These are phyloP conservation scores for Notarius quadriscutis DNA, from an alignment of 2,113 vertebrate genomes.

Conservation along the genomic window DNA sequence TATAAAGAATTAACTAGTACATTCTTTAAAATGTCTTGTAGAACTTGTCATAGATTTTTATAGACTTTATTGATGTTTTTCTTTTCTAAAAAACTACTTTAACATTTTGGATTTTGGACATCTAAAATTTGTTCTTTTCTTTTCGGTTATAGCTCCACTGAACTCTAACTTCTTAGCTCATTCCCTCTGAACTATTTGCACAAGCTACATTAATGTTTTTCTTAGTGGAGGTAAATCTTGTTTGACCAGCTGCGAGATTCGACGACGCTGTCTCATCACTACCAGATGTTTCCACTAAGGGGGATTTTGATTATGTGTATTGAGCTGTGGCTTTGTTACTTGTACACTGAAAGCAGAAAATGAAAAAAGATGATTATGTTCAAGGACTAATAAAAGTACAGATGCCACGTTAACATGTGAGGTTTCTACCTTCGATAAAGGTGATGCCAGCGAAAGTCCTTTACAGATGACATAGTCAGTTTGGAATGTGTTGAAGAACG, in stretches of 20 bases:
- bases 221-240: neutral
- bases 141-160: neutral
- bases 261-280: neutral
- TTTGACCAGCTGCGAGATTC: neutral
- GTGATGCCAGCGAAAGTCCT: neutral
- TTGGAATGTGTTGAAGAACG: neutral
- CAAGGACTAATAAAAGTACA: neutral
- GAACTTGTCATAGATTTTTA: too few relatives aligned
- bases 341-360: neutral
- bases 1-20: neutral
- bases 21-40: neutral
- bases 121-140: neutral
- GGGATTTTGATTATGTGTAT: neutral
- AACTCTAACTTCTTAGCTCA: neutral
- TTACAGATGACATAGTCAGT: neutral
- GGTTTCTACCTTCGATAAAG: neutral
- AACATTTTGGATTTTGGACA: neutral
- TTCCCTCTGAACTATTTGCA: neutral
- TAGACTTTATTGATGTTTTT: too few relatives aligned
- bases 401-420: neutral
- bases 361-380: neutral
- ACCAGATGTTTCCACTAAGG: neutral
- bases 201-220: neutral
- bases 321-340: neutral
- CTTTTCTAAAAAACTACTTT: too few relatives aligned